A percentile compares a stretch with the other conserved stretches of the same genome.
phyloP scores from a whole-genome alignment of 2,797 vertebrate genomes.

The Cryptoblepharus egeriae region DNA sequence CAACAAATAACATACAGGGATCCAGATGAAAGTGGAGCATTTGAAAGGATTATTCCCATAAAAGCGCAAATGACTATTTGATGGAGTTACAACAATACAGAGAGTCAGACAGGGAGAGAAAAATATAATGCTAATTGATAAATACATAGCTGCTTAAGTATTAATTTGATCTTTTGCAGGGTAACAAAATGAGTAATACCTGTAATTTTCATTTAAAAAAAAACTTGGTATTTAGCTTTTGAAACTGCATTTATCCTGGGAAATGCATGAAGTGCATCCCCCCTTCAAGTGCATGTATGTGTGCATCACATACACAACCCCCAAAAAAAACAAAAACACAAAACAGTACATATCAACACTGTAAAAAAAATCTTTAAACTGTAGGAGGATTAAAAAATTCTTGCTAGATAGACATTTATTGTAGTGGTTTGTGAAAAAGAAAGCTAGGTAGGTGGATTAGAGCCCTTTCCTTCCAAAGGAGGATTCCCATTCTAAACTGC shows the following conservation, averaged over 20 bases:
- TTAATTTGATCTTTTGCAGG: conserved; percentile 66
- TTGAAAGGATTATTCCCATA: conserved; percentile 79
- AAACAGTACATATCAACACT: background rate
- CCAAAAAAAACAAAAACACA: too few species aligned
- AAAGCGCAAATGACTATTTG: conserved; percentile 80
- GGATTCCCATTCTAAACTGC: too few species aligned
- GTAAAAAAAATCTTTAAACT: conserved; percentile 38
- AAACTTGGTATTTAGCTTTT: conserved; percentile 19
- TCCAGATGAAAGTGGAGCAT: conserved; percentile 79
- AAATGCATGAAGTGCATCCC: conserved; percentile 7
- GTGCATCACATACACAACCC: background rate
- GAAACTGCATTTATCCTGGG: conserved; percentile 36
- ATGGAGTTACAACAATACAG: conserved; percentile 76
- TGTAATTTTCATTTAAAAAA: conserved; percentile 66
- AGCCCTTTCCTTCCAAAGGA: too few species aligned
- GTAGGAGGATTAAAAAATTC: background rate
- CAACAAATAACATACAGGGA: conserved; percentile 77
- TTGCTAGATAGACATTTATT: background rate
- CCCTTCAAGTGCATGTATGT: background rate
- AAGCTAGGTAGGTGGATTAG: too few species aligned
- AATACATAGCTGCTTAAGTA: conserved; percentile 69
- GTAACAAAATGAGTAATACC: conserved; percentile 63
- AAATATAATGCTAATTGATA: conserved; percentile 78
- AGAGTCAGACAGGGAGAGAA: conserved; percentile 69
- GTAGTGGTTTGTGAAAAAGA: background rate